Percentiles rank a stretch among this genome's conserved stretches.
phyloP scores from a whole-genome alignment of 1,140 invertebrate species.

The Limonius californicus region DNA sequence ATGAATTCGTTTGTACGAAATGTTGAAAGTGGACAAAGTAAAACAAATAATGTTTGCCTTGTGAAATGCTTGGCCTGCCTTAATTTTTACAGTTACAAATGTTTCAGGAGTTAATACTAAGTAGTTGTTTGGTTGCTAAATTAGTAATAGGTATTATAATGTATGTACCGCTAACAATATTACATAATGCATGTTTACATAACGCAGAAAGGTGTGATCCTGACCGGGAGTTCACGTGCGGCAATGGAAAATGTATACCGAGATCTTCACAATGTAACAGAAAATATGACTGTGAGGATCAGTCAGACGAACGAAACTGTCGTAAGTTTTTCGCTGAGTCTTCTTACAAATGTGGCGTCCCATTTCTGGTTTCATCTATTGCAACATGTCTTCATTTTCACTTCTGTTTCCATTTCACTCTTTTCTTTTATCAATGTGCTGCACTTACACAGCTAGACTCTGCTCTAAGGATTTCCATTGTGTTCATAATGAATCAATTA shows the following conservation, averaged over 20 bases:
- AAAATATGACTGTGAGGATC: slow-evolving; percentile 57
- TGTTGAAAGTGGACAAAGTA: no score
- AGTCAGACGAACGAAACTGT: slow-evolving; percentile 54
- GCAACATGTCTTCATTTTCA: background rate
- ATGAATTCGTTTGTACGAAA: no score
- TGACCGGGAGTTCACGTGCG: slow-evolving; percentile 51
- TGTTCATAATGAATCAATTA: no score
- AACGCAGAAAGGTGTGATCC: slow-evolving; percentile 28
- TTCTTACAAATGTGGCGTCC: background rate
- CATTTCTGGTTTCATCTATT: background rate
- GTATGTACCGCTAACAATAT: background rate
- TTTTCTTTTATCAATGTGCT: background rate
- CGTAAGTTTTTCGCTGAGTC: slow-evolving; percentile 37
- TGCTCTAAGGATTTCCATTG: no score
- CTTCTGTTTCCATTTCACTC: background rate
- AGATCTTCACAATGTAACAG: slow-evolving; percentile 54
- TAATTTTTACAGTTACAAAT: background rate
- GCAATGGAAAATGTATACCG: slow-evolving; percentile 56
- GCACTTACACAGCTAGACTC: background rate
- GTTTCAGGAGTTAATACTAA: background rate
- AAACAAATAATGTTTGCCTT: no score
- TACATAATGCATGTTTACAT: slow-evolving; percentile 37
- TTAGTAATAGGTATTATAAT: background rate
- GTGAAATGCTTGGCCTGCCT: background rate
- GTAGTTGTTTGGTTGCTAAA: background rate